These are phyloP conservation scores for Gortyna flavago DNA, from an alignment of 2,888 invertebrate species.

Conservation along the genomic window DNA sequence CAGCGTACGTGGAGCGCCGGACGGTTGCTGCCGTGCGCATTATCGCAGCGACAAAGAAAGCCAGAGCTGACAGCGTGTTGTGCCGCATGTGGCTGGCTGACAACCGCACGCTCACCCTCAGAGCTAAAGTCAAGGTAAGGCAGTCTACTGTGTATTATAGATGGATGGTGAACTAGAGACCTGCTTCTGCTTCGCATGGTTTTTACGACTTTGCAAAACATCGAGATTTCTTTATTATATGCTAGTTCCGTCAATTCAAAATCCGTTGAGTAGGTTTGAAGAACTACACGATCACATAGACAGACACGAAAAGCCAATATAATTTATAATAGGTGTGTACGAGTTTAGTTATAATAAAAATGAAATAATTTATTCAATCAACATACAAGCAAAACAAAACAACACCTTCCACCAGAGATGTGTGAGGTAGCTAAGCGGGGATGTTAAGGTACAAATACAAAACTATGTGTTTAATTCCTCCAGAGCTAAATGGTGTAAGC, in stretches of 20 bases:
- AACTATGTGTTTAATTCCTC: background rate
- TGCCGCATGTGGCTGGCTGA: slow-evolving; percentile 94
- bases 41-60: slow-evolving; percentile 97
- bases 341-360: background rate
- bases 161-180: background rate
- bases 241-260: background rate
- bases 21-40: slow-evolving; percentile 93
- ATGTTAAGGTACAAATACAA: background rate
- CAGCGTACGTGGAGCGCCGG: slow-evolving; percentile 96
- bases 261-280: background rate
- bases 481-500: background rate
- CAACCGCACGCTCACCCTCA: slow-evolving; percentile 92
- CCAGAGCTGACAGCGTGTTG: slow-evolving; percentile 95
- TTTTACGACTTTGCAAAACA: background rate
- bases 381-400: too few relatives aligned
- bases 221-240: background rate
- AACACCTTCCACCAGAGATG: too few relatives aligned
- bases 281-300: background rate
- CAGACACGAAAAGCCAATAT: background rate
- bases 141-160: background rate
- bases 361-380: background rate
- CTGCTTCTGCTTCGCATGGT: background rate
- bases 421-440: background rate
- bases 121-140: slow-evolving; percentile 92
- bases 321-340: background rate